A percentile compares a stretch with the other conserved stretches of the same genome.
phyloP scores from a whole-genome alignment of 1,140 invertebrate genomes.

The Kradibia gibbosae region DNA sequence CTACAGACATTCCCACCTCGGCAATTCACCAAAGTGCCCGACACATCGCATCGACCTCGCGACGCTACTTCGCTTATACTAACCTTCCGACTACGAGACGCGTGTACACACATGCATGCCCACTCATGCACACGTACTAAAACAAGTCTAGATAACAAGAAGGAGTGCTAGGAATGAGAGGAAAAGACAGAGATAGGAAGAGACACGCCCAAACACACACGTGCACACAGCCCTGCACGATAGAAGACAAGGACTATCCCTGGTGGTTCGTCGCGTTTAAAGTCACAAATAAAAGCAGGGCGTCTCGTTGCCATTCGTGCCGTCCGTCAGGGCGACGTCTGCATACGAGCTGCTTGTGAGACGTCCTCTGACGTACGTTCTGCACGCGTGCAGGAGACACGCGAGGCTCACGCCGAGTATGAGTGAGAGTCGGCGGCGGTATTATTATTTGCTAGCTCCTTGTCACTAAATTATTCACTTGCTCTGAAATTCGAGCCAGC shows the following conservation, averaged over 20 bases:
- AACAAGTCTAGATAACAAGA: too few species aligned
- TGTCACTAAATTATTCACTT: conserved; percentile 64
- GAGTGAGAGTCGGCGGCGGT: neutral
- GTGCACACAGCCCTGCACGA: neutral
- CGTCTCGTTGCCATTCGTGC: neutral
- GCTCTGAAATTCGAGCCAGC: neutral
- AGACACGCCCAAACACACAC: too few species aligned
- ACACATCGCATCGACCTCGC: neutral
- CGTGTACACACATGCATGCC: neutral
- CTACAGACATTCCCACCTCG: neutral
- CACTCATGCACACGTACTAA: too few species aligned
- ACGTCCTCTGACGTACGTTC: conserved; percentile 6
- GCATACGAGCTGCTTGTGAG: neutral
- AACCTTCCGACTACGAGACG: neutral
- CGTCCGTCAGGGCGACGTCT: conserved; percentile 17
- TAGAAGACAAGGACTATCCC: conserved; percentile 6
- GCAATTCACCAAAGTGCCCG: conserved; percentile 1
- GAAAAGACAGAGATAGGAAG: too few species aligned
- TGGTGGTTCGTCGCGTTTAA: neutral
- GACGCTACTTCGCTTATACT: neutral
- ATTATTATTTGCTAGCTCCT: conserved; percentile 33
- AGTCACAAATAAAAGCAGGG: conserved; percentile 17
- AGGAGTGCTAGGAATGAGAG: too few species aligned
- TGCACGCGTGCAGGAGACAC: conserved; percentile 38
- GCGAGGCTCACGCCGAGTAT: conserved; percentile 43